Conservation (phyloP, 1,140 invertebrate genomes). For the Gonatopus flavifemur region DNA sequence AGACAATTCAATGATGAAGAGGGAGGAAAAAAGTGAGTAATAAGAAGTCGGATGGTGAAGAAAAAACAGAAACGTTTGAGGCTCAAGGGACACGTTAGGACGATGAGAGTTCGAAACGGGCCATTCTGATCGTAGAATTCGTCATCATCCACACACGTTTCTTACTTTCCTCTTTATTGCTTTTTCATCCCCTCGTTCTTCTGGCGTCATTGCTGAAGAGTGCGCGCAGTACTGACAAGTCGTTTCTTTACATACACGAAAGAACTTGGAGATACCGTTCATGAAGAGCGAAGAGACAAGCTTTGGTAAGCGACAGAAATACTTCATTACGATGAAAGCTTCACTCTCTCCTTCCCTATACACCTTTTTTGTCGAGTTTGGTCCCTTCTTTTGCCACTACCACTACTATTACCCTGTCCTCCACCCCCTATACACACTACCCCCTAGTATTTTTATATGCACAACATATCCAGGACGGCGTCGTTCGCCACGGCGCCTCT, state of each 20-base stretch:
- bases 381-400: conserved; percentile 4
- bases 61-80: no score
- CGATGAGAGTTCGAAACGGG: no score
- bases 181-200: background rate
- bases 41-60: no score
- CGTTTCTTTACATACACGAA: conserved; percentile 29
- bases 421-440: conserved; percentile 3
- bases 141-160: no score
- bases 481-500: background rate
- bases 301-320: conserved; percentile 33
- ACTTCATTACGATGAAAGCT: conserved; percentile 54
- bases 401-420: background rate
- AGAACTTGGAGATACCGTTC: conserved; percentile 18
- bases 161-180: no score
- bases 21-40: no score
- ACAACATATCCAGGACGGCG: background rate
- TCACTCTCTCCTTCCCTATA: conserved; percentile 20
- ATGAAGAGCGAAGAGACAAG: conserved; percentile 11
- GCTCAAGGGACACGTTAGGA: no score
- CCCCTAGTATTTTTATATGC: background rate
- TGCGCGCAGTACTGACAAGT: conserved; percentile 27
- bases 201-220: conserved; percentile 12
- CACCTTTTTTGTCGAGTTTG: conserved; percentile 12
- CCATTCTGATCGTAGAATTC: no score
- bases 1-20: no score